Base-by-base conservation (phyloP, 1,140 invertebrate genomes). In the Brachionus manjavacas region DNA sequence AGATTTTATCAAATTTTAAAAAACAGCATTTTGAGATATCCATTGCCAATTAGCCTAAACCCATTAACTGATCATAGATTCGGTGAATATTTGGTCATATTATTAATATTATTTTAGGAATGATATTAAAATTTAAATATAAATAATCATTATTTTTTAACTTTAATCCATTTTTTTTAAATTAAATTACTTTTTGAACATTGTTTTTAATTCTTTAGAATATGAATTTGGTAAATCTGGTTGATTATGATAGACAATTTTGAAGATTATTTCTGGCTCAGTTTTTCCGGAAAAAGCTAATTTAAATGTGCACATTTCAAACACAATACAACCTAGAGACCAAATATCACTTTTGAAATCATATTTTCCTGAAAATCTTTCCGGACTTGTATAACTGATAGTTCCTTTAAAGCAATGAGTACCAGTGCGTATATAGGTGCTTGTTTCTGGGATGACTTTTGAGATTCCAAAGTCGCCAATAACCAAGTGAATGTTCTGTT, bases 401-500 rank as follows among this genome's bases (percentile, higher is more conserved):
- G 31, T 49, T 16, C 78, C 78, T 64, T 87, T 88, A 85, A 89
- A 89, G 12, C 88, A 35, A 35, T 35, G 31, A 7, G 31, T 88
- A 9, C 87, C 88, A 9, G 89, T 88, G 2, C 46, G 16, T 52
- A 4, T n/a, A 52, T n/a, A 6, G 12, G 14, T 52, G 8, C 46
- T 52, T 68, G 88, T 85, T 79, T 89, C 89, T 25, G 86, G 85
- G 3, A 88, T 88, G 9, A 87, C 87, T 87, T 88, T 88, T 39
- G 88, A 89, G 43, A 89, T 89, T n/a, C 89, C 89, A 88, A 89
- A 89, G 85, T 89, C 89, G 41, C 89, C 89, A 74, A 89, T 88
- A 78, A 52, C 46, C 16, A 52, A 52, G 16, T 89, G 89, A 66
- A 89, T 86, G 79, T 85, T 86, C 83, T 89, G 88, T 81, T 88